Base-by-base conservation (phyloP, 1,140 invertebrate genomes). In the Eupristina koningsbergeri region DNA sequence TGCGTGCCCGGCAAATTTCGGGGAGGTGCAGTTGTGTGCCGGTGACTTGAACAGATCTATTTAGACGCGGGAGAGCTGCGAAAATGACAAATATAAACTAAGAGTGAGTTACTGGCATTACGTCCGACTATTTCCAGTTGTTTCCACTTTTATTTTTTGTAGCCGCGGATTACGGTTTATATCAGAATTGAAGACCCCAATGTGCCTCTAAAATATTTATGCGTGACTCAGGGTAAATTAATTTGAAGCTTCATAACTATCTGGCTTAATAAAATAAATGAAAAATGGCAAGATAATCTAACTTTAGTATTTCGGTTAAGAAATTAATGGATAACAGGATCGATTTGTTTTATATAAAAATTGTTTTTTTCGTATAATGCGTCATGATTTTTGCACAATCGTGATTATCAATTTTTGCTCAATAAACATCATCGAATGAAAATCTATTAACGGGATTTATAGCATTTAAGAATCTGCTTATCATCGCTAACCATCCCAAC, bases 61-160 rank as follows among this genome's bases (percentile, higher is more conserved):
- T 61, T 47, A 45, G 13, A 29, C 47, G 58, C 50, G 17, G 5
- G n/a, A 29, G 7, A 63, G 50, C 31, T 63, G 36, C 36, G 19
- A 22, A 74, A 76, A 78, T 77, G 58, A 77, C 69, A 61, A 83
- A 83, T 83, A 76, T 64, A 47, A 34, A 75, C 26, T 50, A 80
- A 67, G 64, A 47, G 31, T 63, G 31, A 64, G 39, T 64, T 79
- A 31, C 3, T 74, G 15, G 26, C 50, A 74, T 50, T 74, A 45
- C 36, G 26, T 34, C 1, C 13, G 31, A 13, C 36, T 8, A 13
- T 79, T 79, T 11, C 9, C 11, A 0, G 11, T n/a, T 50, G 41
- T 31, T 67, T 50, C 41, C 22, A 15, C 63, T 69, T 34, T 50
- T 80, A 29, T 79, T 31, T 31, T 26, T 26, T 39, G 5, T 34